These are phyloP conservation scores for Styela plicata DNA, from an alignment of 23 tunicate species.

Conservation along the genomic window DNA sequence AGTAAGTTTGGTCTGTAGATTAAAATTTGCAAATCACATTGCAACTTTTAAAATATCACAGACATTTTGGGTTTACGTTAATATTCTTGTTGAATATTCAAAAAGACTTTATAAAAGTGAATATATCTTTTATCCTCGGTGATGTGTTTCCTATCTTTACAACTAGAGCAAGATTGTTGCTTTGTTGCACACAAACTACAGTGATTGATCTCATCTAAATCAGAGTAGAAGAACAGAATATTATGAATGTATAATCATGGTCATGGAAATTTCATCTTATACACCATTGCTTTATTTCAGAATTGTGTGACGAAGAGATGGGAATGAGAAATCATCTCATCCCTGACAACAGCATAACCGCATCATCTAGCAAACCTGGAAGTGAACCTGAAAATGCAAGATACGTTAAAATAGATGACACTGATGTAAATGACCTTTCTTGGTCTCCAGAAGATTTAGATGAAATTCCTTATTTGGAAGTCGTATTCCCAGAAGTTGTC, in stretches of 20 bases:
- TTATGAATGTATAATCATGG: background rate
- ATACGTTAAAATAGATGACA: background rate
- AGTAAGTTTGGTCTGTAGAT: background rate
- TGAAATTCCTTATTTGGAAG: constrained; percentile 41
- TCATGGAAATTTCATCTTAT: background rate
- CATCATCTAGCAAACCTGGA: constrained; percentile 30
- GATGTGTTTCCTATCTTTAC: no score
- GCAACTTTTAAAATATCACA: no score
- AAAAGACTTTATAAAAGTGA: no score
- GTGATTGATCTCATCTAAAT: no score
- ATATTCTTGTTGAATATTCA: no score
- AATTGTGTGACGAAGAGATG: constrained; percentile 52
- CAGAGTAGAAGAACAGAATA: no score
- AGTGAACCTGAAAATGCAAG: constrained; percentile 29
- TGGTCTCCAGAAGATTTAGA: constrained; percentile 49
- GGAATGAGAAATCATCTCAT: constrained; percentile 37
- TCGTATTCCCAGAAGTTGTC: constrained; percentile 20
- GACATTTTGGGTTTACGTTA: no score
- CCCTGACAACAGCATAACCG: constrained; percentile 29
- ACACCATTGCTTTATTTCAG: background rate
- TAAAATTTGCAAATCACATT: no score
- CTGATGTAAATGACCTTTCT: background rate
- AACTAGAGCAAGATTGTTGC: no score
- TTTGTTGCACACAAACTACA: no score
- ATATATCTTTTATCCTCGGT: no score